Evolutionary conservation across 1,140 invertebrate species (phyloP).

Genomic region (Bicyclus anynana): DNA sequence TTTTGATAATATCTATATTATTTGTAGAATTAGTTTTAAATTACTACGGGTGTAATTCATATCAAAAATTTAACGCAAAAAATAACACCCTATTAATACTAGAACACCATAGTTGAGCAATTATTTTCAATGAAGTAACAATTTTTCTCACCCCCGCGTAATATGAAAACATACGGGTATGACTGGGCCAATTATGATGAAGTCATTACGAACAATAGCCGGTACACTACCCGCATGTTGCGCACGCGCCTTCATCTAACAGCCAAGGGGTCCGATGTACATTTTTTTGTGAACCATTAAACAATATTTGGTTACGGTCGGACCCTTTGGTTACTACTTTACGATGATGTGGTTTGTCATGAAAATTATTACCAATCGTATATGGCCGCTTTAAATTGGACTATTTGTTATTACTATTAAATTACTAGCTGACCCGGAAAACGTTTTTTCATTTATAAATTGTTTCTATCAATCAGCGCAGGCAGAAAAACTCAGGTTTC

Average conservation of each 20-base stretch:
- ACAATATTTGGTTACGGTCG: neutral
- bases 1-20: too few relatives aligned
- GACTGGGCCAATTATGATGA: constrained; percentile 43
- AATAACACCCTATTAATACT: neutral
- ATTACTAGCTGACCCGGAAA: neutral
- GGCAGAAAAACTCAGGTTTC: too few relatives aligned
- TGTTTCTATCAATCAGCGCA: too few relatives aligned
- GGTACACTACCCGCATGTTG: constrained; percentile 48
- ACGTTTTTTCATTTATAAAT: too few relatives aligned
- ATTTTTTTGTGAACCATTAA: neutral
- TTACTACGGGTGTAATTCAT: too few relatives aligned
- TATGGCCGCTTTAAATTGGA: too few relatives aligned
- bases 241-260: constrained; percentile 31
- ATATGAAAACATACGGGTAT: constrained; percentile 30
- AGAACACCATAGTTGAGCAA: neutral
- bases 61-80: too few relatives aligned
- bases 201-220: constrained; percentile 38
- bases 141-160: constrained; percentile 5
- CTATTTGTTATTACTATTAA: too few relatives aligned
- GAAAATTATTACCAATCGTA: too few relatives aligned
- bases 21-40: too few relatives aligned
- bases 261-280: constrained; percentile 13
- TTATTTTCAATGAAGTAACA: neutral
- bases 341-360: too few relatives aligned
- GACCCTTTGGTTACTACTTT: neutral